These are phyloP conservation scores for Seriola quinqueradiata DNA, from an alignment of 2,113 vertebrate genomes.

Conservation along the genomic window DNA sequence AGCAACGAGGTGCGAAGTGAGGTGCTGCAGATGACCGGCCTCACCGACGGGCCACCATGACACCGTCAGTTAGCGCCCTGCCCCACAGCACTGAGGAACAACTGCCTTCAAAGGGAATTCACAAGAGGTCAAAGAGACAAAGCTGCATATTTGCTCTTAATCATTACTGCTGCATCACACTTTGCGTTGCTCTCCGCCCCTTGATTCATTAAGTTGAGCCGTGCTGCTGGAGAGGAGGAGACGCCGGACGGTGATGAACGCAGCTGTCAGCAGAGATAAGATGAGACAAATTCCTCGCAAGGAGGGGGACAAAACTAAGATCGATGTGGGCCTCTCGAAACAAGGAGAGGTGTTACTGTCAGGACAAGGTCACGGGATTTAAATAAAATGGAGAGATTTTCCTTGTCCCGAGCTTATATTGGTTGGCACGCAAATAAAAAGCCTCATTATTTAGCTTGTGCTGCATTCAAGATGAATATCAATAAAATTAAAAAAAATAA, in stretches of 20 bases:
- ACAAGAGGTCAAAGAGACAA: constrained; percentile 17
- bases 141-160: constrained; percentile 29
- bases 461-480: background rate
- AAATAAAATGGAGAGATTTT: constrained; percentile 42
- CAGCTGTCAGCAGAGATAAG: constrained; percentile 69
- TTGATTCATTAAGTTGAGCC: constrained; percentile 31
- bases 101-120: constrained; percentile 29
- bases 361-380: constrained; percentile 58
- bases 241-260: constrained; percentile 57
- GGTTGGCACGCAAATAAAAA: background rate
- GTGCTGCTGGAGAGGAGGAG: constrained; percentile 19
- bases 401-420: background rate
- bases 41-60: background rate
- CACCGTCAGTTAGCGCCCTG: background rate
- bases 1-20: constrained; percentile 66
- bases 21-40: constrained; percentile 28
- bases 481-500: background rate
- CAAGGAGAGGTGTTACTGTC: constrained; percentile 48
- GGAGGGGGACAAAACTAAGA: constrained; percentile 60
- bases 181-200: background rate
- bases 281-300: constrained; percentile 65
- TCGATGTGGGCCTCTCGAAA: constrained; percentile 41
- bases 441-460: background rate
- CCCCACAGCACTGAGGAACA: background rate
- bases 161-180: constrained; percentile 3